These are phyloP conservation scores for Thinocorus orbignyianus DNA, from an alignment of 2,113 vertebrate genomes.

Conservation along the genomic window DNA sequence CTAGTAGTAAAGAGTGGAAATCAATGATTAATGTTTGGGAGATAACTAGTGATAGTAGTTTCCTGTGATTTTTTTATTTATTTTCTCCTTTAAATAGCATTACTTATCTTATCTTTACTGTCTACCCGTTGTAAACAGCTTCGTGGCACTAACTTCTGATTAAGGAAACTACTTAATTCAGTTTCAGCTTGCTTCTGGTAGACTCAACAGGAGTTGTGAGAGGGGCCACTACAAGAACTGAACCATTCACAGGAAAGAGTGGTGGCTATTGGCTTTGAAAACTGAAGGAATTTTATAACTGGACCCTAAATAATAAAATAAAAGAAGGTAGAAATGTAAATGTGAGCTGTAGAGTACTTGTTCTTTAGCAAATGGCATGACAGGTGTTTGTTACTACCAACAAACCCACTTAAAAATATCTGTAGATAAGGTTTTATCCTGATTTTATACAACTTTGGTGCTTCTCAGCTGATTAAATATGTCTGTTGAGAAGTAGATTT, in stretches of 20 bases:
- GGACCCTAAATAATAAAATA: background rate
- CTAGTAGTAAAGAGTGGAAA: conserved; percentile 46
- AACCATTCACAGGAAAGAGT: background rate
- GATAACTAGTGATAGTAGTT: conserved; percentile 54
- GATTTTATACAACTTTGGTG: background rate
- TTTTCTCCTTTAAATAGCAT: background rate
- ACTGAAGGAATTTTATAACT: background rate
- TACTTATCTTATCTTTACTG: conserved; percentile 60
- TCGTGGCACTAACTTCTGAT: conserved; percentile 34
- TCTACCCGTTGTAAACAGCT: conserved; percentile 50
- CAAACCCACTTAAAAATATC: background rate
- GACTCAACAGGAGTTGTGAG: background rate
- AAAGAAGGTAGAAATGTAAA: background rate
- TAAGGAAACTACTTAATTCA: conserved; percentile 42
- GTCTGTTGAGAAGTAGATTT: background rate
- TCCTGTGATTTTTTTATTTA: background rate
- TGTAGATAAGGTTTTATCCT: background rate
- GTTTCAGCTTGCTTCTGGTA: conserved; percentile 45
- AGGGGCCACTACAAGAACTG: background rate
- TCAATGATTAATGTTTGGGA: conserved; percentile 57
- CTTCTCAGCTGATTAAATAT: background rate
- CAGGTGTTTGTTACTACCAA: background rate
- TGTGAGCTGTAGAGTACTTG: background rate
- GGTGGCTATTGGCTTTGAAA: background rate
- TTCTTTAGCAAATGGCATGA: background rate